These are phyloP conservation scores for Tetramorium parvispinum DNA, from an alignment of 1,140 invertebrate genomes.

Conservation along the genomic window DNA sequence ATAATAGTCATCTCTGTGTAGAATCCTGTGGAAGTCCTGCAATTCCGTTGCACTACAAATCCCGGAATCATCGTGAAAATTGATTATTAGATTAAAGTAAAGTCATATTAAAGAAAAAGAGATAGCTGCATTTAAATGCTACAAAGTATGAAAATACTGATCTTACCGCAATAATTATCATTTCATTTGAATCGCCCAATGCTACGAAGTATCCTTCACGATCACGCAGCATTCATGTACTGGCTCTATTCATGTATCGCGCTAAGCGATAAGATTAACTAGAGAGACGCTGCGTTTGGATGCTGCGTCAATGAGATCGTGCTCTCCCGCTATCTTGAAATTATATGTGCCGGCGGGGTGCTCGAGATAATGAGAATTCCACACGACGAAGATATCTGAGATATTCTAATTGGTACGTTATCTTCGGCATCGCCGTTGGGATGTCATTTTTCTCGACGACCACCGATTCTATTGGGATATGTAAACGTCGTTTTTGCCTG, in stretches of 20 bases:
- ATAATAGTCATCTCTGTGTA: not conserved
- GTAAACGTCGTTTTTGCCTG: constrained; percentile 17
- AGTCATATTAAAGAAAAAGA: not conserved
- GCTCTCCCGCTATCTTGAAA: constrained; percentile 34
- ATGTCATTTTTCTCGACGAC: not conserved
- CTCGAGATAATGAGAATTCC: constrained; percentile 59
- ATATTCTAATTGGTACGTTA: constrained; percentile 66
- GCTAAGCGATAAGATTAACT: not conserved
- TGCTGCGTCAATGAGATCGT: constrained; percentile 38
- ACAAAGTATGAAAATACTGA: not conserved
- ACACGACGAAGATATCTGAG: constrained; percentile 40
- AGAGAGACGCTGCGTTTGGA: constrained; percentile 5
- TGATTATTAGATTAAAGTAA: not conserved
- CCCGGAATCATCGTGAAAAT: not conserved
- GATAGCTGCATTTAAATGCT: not conserved
- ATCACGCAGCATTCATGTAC: not conserved
- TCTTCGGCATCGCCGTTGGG: constrained; percentile 29
- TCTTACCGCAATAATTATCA: not conserved
- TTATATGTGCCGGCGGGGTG: constrained; percentile 37
- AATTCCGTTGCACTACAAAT: not conserved
- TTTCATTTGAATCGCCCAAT: not conserved
- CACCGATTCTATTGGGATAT: not conserved
- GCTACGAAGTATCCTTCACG: not conserved
- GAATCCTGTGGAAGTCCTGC: not conserved
- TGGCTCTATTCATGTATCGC: not conserved